Evolutionary conservation across 2,797 vertebrate species (phyloP), one percentile per base, ranked within the genome.

Genomic region (Enteromius thamalakanensis): DNA sequence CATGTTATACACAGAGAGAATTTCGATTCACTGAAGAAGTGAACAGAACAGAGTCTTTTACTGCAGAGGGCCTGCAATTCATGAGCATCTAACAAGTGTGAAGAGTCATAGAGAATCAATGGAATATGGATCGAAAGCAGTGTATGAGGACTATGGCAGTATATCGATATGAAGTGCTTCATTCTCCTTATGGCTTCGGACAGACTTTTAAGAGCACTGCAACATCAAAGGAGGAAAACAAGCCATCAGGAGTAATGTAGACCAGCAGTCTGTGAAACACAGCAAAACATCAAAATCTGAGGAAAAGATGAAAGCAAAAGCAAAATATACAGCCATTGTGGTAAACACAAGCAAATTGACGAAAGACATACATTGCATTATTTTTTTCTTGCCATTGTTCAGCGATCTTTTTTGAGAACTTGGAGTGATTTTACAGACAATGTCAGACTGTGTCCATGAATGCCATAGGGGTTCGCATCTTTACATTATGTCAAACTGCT

Each of bases 191-290:
- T 42, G 37, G 29, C 40, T 40, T 49, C 40, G 70, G 72, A 55
- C 70, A 80, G 65, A 80, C 75, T 69, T 83, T 86, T 83, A 86
- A 77, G 45, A 62, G 78, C 65, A 21, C 45, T 2, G 79, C 55
- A 86, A 84, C 82, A 86, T 86, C 85, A 86, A 81, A 86, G 79
- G 53, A 84, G 60, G 47, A 81, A 86, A 84, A 80, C 79, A 86
- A 86, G 82, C 32, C 82, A 78, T 84, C 67, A 77, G 51, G 74
- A 65, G 72, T 84, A 86, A 84, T 81, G 65, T 81, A 71, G 72
- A 81, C 58, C 62, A 81, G 77, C 75, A 84, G 85, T 32, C 72
- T 84, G 76, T 84, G 55, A 86, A 81, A 86, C 76, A 55, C 65
- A 86, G 82, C 82, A 69, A 83, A 83, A 84, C 78, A 86, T 86